phyloP scores from a whole-genome alignment of 2,797 vertebrate species.

The Gephyroberyx darwinii region DNA sequence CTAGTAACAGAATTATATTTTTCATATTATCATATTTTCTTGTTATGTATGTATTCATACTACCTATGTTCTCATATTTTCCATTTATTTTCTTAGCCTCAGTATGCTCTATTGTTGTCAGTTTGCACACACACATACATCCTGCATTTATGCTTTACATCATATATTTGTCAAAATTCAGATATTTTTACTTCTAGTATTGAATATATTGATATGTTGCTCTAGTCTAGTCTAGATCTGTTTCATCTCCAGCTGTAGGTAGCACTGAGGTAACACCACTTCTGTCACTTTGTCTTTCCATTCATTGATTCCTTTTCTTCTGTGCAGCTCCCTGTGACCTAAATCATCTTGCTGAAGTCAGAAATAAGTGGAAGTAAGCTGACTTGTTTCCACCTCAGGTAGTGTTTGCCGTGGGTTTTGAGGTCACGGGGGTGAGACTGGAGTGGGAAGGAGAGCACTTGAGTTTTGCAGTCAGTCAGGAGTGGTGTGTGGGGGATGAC shows the following conservation, averaged over 20 bases:
- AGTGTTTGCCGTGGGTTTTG: slow-evolving; percentile 55
- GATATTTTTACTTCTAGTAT: too few relatives aligned
- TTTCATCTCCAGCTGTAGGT: not conserved
- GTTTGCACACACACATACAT: too few relatives aligned
- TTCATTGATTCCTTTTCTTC: slow-evolving; percentile 18
- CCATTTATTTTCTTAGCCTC: too few relatives aligned
- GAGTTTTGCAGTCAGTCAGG: slow-evolving; percentile 48
- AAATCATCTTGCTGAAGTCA: slow-evolving; percentile 38
- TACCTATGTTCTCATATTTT: too few relatives aligned
- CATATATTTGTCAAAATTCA: too few relatives aligned
- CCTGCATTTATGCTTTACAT: too few relatives aligned
- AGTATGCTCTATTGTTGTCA: too few relatives aligned
- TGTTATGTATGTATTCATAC: too few relatives aligned
- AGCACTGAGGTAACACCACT: too few relatives aligned
- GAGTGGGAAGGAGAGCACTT: slow-evolving; percentile 60
- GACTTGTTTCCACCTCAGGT: slow-evolving; percentile 53
- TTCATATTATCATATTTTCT: too few relatives aligned
- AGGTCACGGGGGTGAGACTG: slow-evolving; percentile 28
- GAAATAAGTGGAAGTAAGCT: slow-evolving; percentile 28
- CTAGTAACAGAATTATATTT: too few relatives aligned
- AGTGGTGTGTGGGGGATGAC: slow-evolving; percentile 47
- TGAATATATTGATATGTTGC: too few relatives aligned
- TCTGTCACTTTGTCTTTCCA: not conserved
- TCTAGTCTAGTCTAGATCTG: not conserved
- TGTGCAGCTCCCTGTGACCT: slow-evolving; percentile 13